phyloP scores from a whole-genome alignment of 2,113 vertebrate genomes.

The Toxotes chatareus region DNA sequence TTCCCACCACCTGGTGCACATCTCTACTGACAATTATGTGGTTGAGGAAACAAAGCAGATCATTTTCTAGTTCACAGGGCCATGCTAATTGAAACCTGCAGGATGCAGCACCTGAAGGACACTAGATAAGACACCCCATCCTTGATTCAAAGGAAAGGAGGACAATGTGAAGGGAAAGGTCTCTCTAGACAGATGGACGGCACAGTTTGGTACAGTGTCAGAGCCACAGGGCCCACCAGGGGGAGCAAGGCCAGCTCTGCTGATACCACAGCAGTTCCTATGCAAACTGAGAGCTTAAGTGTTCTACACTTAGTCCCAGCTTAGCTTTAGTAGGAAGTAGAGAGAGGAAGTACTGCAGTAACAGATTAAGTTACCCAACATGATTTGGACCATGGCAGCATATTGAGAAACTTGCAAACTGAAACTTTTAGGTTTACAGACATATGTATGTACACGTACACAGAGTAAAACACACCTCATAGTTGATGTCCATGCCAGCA shows the following conservation, averaged over 20 bases:
- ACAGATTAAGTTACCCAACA: slow-evolving; percentile 43
- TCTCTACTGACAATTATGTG: slow-evolving; percentile 57
- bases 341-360: slow-evolving; percentile 64
- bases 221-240: slow-evolving; percentile 56
- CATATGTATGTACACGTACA: neutral
- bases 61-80: slow-evolving; percentile 72
- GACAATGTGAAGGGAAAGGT: slow-evolving; percentile 28
- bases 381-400: slow-evolving; percentile 37
- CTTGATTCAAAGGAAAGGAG: slow-evolving; percentile 41
- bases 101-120: slow-evolving; percentile 60
- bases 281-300: slow-evolving; percentile 55
- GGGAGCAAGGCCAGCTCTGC: slow-evolving; percentile 40
- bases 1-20: slow-evolving; percentile 21
- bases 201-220: slow-evolving; percentile 44
- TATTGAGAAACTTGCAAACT: slow-evolving; percentile 32
- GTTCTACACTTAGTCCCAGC: slow-evolving; percentile 60
- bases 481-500: slow-evolving; percentile 98
- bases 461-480: slow-evolving; percentile 85
- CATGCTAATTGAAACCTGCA: slow-evolving; percentile 72
- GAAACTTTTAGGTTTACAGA: slow-evolving; percentile 12
- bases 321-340: slow-evolving; percentile 52
- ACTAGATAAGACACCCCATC: slow-evolving; percentile 1
- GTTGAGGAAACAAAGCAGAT: slow-evolving; percentile 62
- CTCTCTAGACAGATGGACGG: slow-evolving; percentile 57
- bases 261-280: slow-evolving; percentile 36